phyloP scores from a whole-genome alignment of 2,113 vertebrate genomes.

The Chiloscyllium plagiosum region DNA sequence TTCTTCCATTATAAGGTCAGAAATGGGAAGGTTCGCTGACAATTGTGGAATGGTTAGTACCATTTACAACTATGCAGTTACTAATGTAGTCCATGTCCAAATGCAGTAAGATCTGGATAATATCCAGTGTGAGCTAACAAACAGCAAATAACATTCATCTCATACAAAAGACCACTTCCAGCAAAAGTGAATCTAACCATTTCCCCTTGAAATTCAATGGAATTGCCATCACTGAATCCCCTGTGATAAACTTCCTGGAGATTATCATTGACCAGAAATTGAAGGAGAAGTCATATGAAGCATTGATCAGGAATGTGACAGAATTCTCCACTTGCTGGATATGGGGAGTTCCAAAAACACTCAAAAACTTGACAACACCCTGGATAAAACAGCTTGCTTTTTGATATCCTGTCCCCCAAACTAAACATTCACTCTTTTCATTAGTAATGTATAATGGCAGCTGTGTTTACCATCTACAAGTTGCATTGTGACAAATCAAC shows the following conservation, averaged over 20 bases:
- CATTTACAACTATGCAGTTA: background rate
- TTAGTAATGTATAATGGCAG: too few relatives aligned
- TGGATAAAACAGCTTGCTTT: too few relatives aligned
- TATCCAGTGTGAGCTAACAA: background rate
- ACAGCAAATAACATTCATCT: background rate
- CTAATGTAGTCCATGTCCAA: too few relatives aligned
- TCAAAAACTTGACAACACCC: background rate
- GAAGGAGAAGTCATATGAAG: background rate
- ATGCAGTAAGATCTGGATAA: background rate
- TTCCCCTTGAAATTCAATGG: background rate
- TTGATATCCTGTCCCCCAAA: too few relatives aligned
- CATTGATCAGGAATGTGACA: too few relatives aligned
- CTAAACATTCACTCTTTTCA: too few relatives aligned
- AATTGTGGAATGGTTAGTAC: background rate
- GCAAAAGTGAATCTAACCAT: background rate
- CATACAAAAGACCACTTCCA: background rate
- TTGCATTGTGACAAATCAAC: too few relatives aligned
- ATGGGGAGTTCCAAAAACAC: background rate
- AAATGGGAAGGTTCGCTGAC: background rate
- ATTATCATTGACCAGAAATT: background rate
- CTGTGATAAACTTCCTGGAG: background rate
- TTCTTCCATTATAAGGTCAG: background rate
- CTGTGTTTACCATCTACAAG: too few relatives aligned
- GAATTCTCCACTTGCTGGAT: background rate
- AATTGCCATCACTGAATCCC: background rate